A percentile compares a stretch with the other conserved stretches of the same genome.
These are phyloP conservation scores for Nephrotoma guestfalica DNA, from an alignment of 2,888 invertebrate species.

Conservation along the genomic window DNA sequence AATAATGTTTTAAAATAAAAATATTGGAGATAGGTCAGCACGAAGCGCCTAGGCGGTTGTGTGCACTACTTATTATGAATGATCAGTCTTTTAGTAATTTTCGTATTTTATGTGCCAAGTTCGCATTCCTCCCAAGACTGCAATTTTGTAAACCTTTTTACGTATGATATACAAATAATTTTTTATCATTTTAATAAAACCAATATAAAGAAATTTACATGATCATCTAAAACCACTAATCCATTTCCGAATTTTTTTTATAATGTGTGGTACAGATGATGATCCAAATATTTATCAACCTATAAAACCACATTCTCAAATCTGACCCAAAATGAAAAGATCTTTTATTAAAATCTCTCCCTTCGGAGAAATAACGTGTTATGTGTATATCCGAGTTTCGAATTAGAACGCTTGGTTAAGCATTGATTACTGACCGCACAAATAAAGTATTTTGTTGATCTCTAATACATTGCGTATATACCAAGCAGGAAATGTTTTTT, in stretches of 20 bases:
- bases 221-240: background rate
- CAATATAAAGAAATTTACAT: no score
- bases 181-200: no score
- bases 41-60: fast-evolving
- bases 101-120: no score
- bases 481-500: background rate
- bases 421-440: background rate
- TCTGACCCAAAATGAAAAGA: background rate
- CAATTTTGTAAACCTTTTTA: no score
- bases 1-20: no score
- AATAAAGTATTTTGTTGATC: background rate
- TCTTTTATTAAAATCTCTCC: background rate
- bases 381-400: background rate
- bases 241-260: background rate
- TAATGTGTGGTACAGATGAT: background rate
- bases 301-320: background rate
- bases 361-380: background rate
- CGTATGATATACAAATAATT: no score
- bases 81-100: no score
- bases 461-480: background rate
- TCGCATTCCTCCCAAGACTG: no score
- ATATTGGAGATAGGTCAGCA: no score
- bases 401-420: background rate
- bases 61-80: no score
- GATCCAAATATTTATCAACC: background rate